A percentile compares a stretch with the other conserved stretches of the same genome.
Conservation (phyloP, 1,140 invertebrate species). For the Caerostris extrusa region DNA sequence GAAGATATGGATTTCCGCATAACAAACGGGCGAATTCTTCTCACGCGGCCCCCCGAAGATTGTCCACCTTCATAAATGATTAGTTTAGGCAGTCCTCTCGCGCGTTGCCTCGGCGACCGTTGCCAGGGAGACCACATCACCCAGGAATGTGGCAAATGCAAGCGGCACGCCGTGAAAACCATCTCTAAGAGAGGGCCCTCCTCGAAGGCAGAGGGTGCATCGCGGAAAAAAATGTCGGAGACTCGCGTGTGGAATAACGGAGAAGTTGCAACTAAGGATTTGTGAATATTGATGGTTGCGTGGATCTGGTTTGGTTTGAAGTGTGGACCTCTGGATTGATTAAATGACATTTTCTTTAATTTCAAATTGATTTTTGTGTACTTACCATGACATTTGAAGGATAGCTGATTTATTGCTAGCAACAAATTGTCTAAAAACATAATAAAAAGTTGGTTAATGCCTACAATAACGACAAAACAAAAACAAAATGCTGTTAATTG, state of each 20-base stretch:
- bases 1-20: conserved; percentile 38
- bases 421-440: too few species aligned
- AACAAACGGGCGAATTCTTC: conserved; percentile 50
- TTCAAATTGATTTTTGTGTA: too few species aligned
- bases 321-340: too few species aligned
- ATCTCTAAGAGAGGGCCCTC: background rate
- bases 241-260: background rate
- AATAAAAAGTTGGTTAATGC: too few species aligned
- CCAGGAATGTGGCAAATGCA: conserved; percentile 43
- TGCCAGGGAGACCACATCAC: conserved; percentile 71
- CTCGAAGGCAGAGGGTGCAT: background rate
- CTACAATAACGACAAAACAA: too few species aligned
- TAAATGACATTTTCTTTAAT: too few species aligned
- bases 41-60: conserved; percentile 47
- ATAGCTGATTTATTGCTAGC: too few species aligned
- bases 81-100: conserved; percentile 67
- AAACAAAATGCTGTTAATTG: too few species aligned
- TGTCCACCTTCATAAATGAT: conserved; percentile 77
- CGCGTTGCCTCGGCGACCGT: conserved; percentile 63
- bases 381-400: too few species aligned
- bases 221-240: background rate
- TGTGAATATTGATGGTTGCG: too few species aligned
- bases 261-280: background rate
- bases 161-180: conserved; percentile 63
- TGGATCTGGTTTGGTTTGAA: too few species aligned